Evolutionary conservation across 2,797 vertebrate species (phyloP).

Genomic region (Typhlichthys eigenmanni): DNA sequence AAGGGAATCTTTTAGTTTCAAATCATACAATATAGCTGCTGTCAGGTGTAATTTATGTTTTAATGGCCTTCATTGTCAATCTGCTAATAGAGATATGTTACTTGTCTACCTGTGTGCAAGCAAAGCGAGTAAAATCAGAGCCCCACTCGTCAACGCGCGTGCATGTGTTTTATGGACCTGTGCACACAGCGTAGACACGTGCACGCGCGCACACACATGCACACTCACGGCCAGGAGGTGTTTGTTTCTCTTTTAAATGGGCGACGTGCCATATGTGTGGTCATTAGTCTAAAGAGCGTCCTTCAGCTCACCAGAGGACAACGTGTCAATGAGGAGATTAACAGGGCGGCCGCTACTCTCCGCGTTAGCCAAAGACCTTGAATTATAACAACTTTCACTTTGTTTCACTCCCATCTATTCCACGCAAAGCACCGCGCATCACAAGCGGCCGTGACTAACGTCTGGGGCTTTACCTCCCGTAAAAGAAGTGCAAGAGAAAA

Average conservation of each 20-base stretch:
- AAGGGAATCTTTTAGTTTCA: too few species aligned
- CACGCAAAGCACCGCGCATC: conserved; percentile 60
- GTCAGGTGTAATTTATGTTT: too few species aligned
- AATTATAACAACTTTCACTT: conserved; percentile 75
- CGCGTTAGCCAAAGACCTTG: conserved; percentile 75
- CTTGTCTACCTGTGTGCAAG: not conserved
- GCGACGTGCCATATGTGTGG: conserved; percentile 76
- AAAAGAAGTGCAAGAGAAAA: conserved; percentile 22
- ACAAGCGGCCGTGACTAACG: conserved; percentile 49
- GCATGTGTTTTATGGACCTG: not conserved
- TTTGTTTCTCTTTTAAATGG: conserved; percentile 82
- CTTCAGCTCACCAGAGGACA: conserved; percentile 79
- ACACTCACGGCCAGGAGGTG: conserved; percentile 70
- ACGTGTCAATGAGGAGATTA: conserved; percentile 81
- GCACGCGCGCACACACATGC: conserved; percentile 20
- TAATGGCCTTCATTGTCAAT: too few species aligned
- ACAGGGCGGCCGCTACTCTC: conserved; percentile 67
- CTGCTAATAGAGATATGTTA: too few species aligned
- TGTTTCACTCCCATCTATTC: conserved; percentile 68
- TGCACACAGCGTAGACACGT: conserved; percentile 18
- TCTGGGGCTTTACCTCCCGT: conserved; percentile 23
- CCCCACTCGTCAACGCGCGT: not conserved
- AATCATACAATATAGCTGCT: too few species aligned
- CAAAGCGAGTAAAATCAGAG: too few species aligned
- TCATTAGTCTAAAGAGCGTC: conserved; percentile 81